Evolutionary conservation across 2,113 vertebrate species (phyloP).

Genomic region (Callaeas wilsoni): DNA sequence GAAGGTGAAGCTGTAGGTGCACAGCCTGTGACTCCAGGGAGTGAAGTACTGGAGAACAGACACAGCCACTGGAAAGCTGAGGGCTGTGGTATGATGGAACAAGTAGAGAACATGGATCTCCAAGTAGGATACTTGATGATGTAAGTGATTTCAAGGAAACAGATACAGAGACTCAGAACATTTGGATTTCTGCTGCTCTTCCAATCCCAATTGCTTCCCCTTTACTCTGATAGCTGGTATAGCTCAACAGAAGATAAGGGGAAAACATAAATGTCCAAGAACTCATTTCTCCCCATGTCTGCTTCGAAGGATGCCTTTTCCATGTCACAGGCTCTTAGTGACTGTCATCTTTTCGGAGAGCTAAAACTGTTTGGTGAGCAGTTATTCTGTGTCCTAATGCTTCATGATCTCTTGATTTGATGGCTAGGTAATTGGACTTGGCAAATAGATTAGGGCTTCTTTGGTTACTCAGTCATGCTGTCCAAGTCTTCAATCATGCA

Average conservation of each 20-base stretch:
- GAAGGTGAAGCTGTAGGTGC: neutral
- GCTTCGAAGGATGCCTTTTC: neutral
- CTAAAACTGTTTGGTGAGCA: neutral
- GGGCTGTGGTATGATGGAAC: neutral
- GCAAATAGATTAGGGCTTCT: slow-evolving; percentile 28
- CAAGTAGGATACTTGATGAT: neutral
- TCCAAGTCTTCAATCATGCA: slow-evolving; percentile 19
- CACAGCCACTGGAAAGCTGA: neutral
- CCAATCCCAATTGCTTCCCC: neutral
- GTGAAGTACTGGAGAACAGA: neutral
- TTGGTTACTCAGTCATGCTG: neutral
- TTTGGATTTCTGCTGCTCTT: neutral
- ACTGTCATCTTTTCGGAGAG: neutral
- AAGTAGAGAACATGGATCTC: neutral
- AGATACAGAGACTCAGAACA: neutral
- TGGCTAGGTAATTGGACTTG: slow-evolving; percentile 56
- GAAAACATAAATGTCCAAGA: neutral
- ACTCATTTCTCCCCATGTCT: neutral
- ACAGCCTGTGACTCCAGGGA: neutral
- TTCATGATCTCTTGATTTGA: slow-evolving; percentile 16
- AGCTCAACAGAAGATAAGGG: neutral
- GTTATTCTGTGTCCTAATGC: neutral
- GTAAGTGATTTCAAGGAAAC: neutral
- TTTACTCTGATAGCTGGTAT: neutral
- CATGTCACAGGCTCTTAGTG: neutral